phyloP scores from a whole-genome alignment of 1,140 invertebrate genomes.

The Drosophila subpulchrella region DNA sequence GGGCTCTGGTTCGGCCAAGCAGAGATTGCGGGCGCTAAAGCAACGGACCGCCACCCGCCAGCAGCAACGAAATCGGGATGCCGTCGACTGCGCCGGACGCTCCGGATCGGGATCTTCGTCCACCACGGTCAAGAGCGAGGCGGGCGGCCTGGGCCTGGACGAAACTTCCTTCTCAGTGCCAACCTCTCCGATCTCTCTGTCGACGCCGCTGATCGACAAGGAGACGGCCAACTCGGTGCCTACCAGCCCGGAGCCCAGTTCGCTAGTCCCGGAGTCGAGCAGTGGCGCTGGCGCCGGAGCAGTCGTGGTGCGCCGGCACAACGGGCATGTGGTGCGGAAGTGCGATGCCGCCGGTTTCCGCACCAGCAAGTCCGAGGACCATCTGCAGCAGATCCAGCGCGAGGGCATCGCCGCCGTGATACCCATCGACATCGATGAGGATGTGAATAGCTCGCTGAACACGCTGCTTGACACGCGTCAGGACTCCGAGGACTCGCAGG shows the following conservation, averaged over 20 bases:
- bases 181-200: constrained; percentile 82
- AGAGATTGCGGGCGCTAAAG: constrained; percentile 71
- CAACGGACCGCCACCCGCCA: constrained; percentile 64
- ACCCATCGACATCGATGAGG: constrained; percentile 96
- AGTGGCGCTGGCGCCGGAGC: constrained; percentile 78
- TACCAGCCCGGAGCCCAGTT: constrained; percentile 90
- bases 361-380: constrained; percentile 94
- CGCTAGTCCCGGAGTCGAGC: constrained; percentile 84
- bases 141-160: constrained; percentile 54
- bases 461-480: constrained; percentile 93
- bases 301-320: constrained; percentile 81
- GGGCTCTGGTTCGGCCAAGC: constrained; percentile 73
- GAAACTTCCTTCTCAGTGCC: constrained; percentile 84
- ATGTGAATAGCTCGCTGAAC: constrained; percentile 95
- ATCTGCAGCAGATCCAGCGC: constrained; percentile 88
- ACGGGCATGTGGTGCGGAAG: constrained; percentile 76
- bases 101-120: constrained; percentile 71
- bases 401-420: constrained; percentile 87
- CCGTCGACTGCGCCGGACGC: constrained; percentile 63
- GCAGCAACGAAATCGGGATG: constrained; percentile 63
- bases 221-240: constrained; percentile 89
- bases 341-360: constrained; percentile 86
- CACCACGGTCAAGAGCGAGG: constrained; percentile 77
- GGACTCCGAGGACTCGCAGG: constrained; percentile 87
- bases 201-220: constrained; percentile 79